A percentile compares a stretch with the other conserved stretches of the same genome.
These are phyloP conservation scores for Drosophila aff. DNA, from an alignment of 1,140 invertebrate species.

Conservation along the genomic window DNA sequence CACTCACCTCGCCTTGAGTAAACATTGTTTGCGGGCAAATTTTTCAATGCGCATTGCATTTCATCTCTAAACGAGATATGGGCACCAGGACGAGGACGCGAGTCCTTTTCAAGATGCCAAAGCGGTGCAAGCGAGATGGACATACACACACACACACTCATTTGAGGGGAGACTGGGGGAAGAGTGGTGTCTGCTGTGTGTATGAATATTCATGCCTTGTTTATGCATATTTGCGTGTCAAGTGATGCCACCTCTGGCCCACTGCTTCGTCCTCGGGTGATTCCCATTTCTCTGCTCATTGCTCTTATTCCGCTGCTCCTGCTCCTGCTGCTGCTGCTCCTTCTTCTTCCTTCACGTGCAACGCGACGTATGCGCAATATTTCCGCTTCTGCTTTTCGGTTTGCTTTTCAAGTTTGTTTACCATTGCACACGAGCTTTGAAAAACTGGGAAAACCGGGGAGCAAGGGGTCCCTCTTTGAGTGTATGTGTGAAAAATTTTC, in stretches of 20 bases:
- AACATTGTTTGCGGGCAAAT: constrained; percentile 65
- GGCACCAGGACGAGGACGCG: constrained; percentile 44
- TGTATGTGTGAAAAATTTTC: constrained; percentile 74
- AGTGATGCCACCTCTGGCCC: constrained; percentile 58
- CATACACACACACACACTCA: not conserved
- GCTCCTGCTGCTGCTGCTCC: not conserved
- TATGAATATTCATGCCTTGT: constrained; percentile 83
- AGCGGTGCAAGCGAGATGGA: constrained; percentile 12
- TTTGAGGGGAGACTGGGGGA: constrained; percentile 16
- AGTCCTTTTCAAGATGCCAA: constrained; percentile 66
- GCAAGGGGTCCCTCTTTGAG: not conserved
- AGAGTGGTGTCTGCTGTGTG: constrained; percentile 54
- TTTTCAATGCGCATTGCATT: constrained; percentile 84
- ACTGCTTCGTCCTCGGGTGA: constrained; percentile 25
- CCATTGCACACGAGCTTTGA: constrained; percentile 38
- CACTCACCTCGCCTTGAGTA: constrained; percentile 57
- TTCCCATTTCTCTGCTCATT: constrained; percentile 44
- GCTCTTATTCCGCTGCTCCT: constrained; percentile 30
- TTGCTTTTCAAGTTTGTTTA: constrained; percentile 77
- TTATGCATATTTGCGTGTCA: constrained; percentile 84
- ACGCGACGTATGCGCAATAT: constrained; percentile 72
- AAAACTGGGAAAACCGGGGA: constrained; percentile 14
- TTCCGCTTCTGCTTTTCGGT: constrained; percentile 48
- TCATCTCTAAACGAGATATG: constrained; percentile 83
- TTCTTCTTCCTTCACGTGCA: constrained; percentile 33